Base-by-base conservation (phyloP, 2,888 invertebrate species). In the Thecophora atra region DNA sequence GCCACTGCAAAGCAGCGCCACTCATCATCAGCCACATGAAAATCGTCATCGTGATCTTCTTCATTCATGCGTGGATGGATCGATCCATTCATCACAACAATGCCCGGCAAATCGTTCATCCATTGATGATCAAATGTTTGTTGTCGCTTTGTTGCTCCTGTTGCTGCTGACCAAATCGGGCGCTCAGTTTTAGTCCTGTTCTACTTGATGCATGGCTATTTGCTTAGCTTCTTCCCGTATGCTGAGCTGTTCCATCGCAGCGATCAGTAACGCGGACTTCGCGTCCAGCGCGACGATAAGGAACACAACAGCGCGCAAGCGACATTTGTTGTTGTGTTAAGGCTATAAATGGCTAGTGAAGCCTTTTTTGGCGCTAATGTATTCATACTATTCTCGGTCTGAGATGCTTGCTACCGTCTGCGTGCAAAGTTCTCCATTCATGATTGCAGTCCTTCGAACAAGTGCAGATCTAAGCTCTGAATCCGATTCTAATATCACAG, bases 361-460 rank as follows among this genome's bases (percentile, higher is more conserved):
- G 80, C 83, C 84, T 82, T 83, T 82, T 83, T 83, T 79, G 82
- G 81, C 44, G 28, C 28, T 51, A 62, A 62, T 69, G 28, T 37
- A 54, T 67, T 54, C 52, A 42, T 51, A 65, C 52, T 47, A 65
- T 65, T 6, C n/a, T 52, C 52, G 63, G n/a, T 11, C 17, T 15
- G 15, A 5, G 47, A 47, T 3, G n/a, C 47, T 17, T n/a, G 47
- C 5, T 47, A 5, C 17, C 15, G 15, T 5, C 17, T 47, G 4
- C n/a, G 11, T 8, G 37, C 37, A 37, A 11, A 37, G 30, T 37
- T 11, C 37, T 37, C 37, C 37, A 37, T 37, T 37, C 37, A 37
- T n/a, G n/a, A n/a, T 37, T 37, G 37, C 7, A 11, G 11, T 1
- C 37, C 6, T 2, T 37, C 11, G 11, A 37, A 37, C 7, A 37